Percentiles rank a stretch among this genome's conserved stretches.
These are phyloP conservation scores for Drosophila robusta DNA, from an alignment of 2,888 invertebrate genomes.

Conservation along the genomic window DNA sequence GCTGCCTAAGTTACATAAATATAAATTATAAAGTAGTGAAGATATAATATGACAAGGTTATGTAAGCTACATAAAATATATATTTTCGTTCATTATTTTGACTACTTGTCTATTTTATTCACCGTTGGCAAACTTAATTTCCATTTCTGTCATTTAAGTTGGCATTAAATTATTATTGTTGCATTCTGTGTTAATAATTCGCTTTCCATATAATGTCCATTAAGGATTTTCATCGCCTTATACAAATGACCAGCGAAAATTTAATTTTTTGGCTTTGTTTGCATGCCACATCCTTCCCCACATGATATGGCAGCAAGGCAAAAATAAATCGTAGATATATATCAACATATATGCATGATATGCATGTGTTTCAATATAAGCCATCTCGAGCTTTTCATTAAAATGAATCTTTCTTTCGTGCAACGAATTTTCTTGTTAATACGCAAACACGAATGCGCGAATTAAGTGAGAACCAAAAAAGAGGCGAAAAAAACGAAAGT, in stretches of 20 bases:
- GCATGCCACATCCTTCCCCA: neutral
- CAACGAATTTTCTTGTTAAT: slow-evolving; percentile 51
- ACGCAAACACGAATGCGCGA: slow-evolving; percentile 43
- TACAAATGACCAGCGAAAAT: slow-evolving; percentile 34
- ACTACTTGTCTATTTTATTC: no score
- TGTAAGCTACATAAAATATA: no score
- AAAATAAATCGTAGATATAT: neutral
- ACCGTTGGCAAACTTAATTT: slow-evolving; percentile 18
- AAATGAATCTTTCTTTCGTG: slow-evolving; percentile 32
- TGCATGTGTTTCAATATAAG: slow-evolving; percentile 2
- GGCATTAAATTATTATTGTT: slow-evolving; percentile 34
- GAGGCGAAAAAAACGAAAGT: slow-evolving; percentile 11
- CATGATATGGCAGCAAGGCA: neutral
- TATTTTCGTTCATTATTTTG: no score
- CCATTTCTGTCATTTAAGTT: slow-evolving; percentile 10
- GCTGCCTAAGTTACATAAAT: no score
- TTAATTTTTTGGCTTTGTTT: slow-evolving; percentile 46
- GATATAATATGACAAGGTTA: no score
- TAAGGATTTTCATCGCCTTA: slow-evolving; percentile 25
- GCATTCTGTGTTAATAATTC: slow-evolving; percentile 29
- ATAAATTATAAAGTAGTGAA: no score
- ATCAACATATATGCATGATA: neutral
- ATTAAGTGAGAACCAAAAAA: slow-evolving; percentile 30
- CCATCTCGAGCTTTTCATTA: slow-evolving; percentile 23
- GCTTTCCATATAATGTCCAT: slow-evolving; percentile 19